phyloP scores from a whole-genome alignment of 2,888 invertebrate genomes.

The Phengaris alcon region DNA sequence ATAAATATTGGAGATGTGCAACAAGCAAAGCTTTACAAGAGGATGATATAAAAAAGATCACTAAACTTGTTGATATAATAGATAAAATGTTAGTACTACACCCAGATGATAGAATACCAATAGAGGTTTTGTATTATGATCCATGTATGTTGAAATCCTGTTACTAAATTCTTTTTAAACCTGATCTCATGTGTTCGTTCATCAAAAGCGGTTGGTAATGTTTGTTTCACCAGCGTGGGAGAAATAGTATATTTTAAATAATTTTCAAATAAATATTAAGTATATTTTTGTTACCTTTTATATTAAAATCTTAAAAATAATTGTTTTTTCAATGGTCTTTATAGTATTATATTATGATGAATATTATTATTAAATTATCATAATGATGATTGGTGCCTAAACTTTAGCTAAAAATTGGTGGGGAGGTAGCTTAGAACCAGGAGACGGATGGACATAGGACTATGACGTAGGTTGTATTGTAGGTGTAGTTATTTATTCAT shows the following conservation, averaged over 20 bases:
- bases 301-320: neutral
- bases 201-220: neutral
- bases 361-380: too few relatives aligned
- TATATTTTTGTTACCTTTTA: neutral
- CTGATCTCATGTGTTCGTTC: neutral
- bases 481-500: too few relatives aligned
- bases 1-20: constrained; percentile 36
- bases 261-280: neutral
- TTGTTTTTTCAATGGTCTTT: too few relatives aligned
- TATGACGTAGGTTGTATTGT: too few relatives aligned
- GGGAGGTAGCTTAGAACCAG: too few relatives aligned
- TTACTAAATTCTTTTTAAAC: neutral
- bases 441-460: too few relatives aligned
- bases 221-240: neutral
- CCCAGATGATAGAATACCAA: constrained; percentile 48
- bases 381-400: too few relatives aligned
- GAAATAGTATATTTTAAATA: neutral
- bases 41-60: constrained; percentile 42
- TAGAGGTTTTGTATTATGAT: constrained; percentile 49
- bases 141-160: constrained; percentile 47
- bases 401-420: too few relatives aligned
- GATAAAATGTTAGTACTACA: constrained; percentile 52
- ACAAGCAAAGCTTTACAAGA: constrained; percentile 32
- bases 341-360: too few relatives aligned
- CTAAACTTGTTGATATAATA: constrained; percentile 43